Percentiles rank a stretch among this genome's conserved stretches.
phyloP scores from a whole-genome alignment of 2,888 invertebrate species.

The Drosophila conformis region DNA sequence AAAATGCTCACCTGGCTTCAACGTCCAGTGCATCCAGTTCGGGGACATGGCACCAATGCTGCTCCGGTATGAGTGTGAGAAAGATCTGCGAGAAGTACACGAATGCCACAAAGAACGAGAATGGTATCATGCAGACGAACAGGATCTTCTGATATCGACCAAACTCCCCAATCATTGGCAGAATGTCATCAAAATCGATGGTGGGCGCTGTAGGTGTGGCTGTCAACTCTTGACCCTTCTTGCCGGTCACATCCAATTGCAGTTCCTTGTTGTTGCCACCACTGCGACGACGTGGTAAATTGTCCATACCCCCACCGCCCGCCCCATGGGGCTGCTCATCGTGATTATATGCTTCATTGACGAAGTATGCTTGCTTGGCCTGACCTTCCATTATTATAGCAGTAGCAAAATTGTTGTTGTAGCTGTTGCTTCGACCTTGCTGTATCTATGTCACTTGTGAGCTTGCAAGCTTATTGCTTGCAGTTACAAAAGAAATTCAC shows the following conservation, averaged over 20 bases:
- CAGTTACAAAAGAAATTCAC: constrained; percentile 65
- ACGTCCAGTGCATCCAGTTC: constrained; percentile 86
- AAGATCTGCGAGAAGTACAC: constrained; percentile 96
- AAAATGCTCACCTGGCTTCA: constrained; percentile 86
- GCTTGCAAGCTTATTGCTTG: constrained; percentile 20
- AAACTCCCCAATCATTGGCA: constrained; percentile 94
- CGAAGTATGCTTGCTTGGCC: constrained; percentile 76
- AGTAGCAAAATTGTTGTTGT: constrained; percentile 5
- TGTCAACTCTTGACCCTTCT: constrained; percentile 37
- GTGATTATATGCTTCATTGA: constrained; percentile 74
- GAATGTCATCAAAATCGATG: constrained; percentile 92
- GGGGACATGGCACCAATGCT: constrained; percentile 93
- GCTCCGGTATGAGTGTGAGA: constrained; percentile 92
- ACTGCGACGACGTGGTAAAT: constrained; percentile 77
- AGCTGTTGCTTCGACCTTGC: constrained; percentile 34
- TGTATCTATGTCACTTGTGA: constrained; percentile 59
- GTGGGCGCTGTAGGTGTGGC: constrained; percentile 43
- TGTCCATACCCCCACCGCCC: constrained; percentile 44
- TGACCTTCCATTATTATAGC: constrained; percentile 66
- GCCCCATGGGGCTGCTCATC: constrained; percentile 58
- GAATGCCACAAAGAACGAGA: constrained; percentile 94
- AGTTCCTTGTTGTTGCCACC: constrained; percentile 77
- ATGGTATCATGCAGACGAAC: constrained; percentile 94
- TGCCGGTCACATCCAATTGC: constrained; percentile 64
- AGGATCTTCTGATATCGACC: constrained; percentile 93